Conservation (phyloP, 2,113 vertebrate genomes). For the Zeus faber region DNA sequence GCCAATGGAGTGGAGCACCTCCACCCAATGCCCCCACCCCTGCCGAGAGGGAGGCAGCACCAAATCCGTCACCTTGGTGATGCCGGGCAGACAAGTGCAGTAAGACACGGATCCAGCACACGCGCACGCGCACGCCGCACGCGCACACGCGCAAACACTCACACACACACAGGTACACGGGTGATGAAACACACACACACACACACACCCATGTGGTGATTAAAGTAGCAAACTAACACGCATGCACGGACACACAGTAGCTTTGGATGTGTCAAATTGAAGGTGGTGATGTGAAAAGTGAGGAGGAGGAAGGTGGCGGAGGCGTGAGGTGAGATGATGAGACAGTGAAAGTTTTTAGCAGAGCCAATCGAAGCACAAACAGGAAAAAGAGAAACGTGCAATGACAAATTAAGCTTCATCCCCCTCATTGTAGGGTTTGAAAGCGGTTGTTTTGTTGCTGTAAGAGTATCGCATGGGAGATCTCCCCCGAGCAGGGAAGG, state of each 20-base stretch:
- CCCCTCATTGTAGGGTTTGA: too few species aligned
- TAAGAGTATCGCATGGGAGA: too few species aligned
- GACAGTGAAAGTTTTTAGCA: too few species aligned
- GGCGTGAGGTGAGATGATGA: not conserved
- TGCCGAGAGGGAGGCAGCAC: slow-evolving; percentile 42
- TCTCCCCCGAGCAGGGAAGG: too few species aligned
- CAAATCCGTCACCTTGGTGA: not conserved
- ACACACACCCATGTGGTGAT: not conserved
- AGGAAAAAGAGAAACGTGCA: too few species aligned
- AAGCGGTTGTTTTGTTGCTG: too few species aligned
- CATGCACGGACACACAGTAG: not conserved
- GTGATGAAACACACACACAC: not conserved
- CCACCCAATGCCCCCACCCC: slow-evolving; percentile 45
- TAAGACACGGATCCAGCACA: not conserved
- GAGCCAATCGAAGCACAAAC: too few species aligned
- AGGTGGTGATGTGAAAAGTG: not conserved
- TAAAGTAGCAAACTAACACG: not conserved
- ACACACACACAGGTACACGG: not conserved
- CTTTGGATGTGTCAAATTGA: not conserved
- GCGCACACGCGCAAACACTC: not conserved
- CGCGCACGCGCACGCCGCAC: not conserved
- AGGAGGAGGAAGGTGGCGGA: not conserved
- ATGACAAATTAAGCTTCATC: too few species aligned
- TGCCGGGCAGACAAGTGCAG: not conserved
- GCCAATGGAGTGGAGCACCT: slow-evolving; percentile 59